Percentiles rank a stretch among this genome's conserved stretches.
phyloP scores from a whole-genome alignment of 2,888 invertebrate species.

The Mythimna pallens region DNA sequence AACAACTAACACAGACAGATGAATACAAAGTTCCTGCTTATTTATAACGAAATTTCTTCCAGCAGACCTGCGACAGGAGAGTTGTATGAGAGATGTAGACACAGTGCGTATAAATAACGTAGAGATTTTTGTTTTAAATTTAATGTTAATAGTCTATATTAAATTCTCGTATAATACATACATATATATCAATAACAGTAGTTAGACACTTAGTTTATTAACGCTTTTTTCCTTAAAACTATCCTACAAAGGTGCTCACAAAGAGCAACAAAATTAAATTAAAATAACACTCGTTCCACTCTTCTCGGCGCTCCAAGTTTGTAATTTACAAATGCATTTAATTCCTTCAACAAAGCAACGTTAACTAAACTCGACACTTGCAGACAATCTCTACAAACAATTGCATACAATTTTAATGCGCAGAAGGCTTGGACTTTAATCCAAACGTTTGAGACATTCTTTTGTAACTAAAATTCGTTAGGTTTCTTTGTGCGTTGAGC shows the following conservation, averaged over 20 bases:
- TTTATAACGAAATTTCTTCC: too few species aligned
- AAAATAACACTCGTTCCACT: constrained; percentile 11
- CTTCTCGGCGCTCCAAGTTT: neutral
- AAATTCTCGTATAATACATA: too few species aligned
- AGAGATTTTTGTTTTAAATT: too few species aligned
- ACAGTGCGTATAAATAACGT: too few species aligned
- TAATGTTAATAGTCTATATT: too few species aligned
- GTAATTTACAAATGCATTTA: constrained; percentile 28
- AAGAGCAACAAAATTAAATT: constrained; percentile 5
- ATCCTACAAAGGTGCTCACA: neutral
- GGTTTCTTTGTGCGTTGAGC: constrained; percentile 22
- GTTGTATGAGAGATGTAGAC: too few species aligned
- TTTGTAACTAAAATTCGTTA: constrained; percentile 36
- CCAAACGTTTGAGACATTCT: constrained; percentile 22
- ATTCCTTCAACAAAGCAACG: constrained; percentile 15
- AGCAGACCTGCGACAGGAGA: too few species aligned
- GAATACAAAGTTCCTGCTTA: too few species aligned
- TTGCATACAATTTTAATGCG: constrained; percentile 39
- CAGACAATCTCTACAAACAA: constrained; percentile 12
- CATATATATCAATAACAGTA: too few species aligned
- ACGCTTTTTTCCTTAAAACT: neutral
- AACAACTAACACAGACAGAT: too few species aligned
- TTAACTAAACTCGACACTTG: constrained; percentile 12
- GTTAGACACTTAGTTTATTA: neutral
- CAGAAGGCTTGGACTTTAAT: constrained; percentile 9